These are phyloP conservation scores for Drosophila anomalata DNA, from an alignment of 2,888 invertebrate genomes.

Conservation along the genomic window DNA sequence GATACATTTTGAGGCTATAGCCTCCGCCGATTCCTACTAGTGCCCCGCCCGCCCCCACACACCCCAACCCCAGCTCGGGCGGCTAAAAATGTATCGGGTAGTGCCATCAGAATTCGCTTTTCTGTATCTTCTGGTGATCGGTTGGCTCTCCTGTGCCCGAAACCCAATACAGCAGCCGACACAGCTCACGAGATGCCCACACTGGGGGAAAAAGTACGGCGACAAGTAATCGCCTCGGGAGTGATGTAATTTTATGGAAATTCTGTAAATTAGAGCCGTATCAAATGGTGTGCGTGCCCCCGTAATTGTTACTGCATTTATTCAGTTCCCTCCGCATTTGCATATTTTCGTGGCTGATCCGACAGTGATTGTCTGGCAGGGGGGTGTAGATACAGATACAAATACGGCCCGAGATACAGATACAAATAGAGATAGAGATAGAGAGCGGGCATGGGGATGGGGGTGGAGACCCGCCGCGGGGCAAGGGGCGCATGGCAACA, in stretches of 20 bases:
- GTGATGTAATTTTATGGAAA: neutral
- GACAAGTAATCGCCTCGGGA: too few relatives aligned
- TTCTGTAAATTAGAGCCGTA: constrained; percentile 5
- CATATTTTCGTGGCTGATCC: constrained; percentile 8
- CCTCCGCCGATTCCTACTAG: constrained; percentile 1
- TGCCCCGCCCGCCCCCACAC: neutral
- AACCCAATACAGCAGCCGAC: constrained; percentile 61
- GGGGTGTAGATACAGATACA: constrained; percentile 2
- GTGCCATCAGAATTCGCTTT: constrained; percentile 58
- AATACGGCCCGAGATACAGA: neutral
- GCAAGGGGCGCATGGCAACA: constrained; percentile 53
- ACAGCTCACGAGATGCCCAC: neutral
- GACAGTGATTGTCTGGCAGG: neutral
- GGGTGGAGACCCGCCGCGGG: constrained; percentile 15
- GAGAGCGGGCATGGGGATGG: neutral
- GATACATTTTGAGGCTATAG: constrained; percentile 29
- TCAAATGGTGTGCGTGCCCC: neutral
- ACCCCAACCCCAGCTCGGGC: constrained; percentile 10
- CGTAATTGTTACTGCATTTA: constrained; percentile 12
- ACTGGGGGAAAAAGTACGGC: neutral
- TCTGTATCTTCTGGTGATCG: constrained; percentile 44
- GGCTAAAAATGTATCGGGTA: constrained; percentile 53
- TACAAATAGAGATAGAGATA: constrained; percentile 6
- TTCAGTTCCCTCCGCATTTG: constrained; percentile 7
- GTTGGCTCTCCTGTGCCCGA: constrained; percentile 56